These are phyloP conservation scores for Henricia sp. DNA, from an alignment of 53 echinoderm and acorn worm genomes.

Conservation along the genomic window DNA sequence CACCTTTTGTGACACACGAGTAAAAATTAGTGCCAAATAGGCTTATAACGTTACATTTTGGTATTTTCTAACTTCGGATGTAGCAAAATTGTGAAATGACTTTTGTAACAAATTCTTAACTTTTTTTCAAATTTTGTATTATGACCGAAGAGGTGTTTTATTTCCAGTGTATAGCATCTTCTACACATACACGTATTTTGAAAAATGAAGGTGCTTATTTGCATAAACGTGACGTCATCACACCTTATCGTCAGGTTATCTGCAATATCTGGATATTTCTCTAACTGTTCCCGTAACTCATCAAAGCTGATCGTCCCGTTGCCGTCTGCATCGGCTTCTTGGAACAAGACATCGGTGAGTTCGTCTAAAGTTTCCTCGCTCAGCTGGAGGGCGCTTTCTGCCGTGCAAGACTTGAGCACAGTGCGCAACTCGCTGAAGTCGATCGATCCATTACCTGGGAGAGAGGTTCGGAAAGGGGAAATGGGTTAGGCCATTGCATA, in stretches of 20 bases:
- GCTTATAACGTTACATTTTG: no score
- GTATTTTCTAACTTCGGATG: no score
- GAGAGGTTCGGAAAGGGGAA: not conserved
- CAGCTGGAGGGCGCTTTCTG: slow-evolving; percentile 81
- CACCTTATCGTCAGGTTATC: slow-evolving; percentile 89
- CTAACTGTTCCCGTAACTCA: slow-evolving; percentile 71
- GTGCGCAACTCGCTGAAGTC: slow-evolving; percentile 84
- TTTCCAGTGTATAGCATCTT: not conserved
- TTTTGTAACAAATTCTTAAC: no score
- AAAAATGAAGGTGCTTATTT: no score
- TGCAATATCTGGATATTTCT: slow-evolving; percentile 82
- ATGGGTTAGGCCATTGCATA: not conserved
- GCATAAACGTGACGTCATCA: not conserved
- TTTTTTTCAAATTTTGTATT: not conserved
- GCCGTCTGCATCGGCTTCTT: slow-evolving; percentile 79
- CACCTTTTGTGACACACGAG: no score
- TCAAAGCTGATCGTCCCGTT: slow-evolving; percentile 82
- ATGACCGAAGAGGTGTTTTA: no score
- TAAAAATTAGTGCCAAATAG: no score
- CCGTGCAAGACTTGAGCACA: slow-evolving; percentile 83
- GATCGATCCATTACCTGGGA: slow-evolving; percentile 84
- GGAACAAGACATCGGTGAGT: slow-evolving; percentile 80
- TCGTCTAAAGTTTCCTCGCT: slow-evolving; percentile 79
- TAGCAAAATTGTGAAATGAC: no score
- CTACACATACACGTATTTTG: not conserved